These are phyloP conservation scores for Harmothoe impar DNA, from an alignment of 2,888 invertebrate genomes.

Conservation along the genomic window DNA sequence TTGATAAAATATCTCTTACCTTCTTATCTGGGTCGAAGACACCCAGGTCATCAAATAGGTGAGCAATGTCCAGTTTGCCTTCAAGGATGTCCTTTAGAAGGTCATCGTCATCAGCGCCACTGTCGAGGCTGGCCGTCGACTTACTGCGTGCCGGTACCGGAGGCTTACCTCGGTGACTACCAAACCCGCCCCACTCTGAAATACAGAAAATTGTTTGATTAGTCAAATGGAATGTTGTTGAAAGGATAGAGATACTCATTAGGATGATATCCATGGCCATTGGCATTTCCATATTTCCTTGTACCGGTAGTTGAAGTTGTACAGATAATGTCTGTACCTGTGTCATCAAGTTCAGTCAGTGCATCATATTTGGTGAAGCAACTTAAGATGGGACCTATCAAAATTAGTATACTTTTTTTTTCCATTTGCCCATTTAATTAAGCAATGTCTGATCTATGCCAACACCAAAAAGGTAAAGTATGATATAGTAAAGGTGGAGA, in stretches of 20 bases:
- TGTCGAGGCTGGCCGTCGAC: constrained; percentile 27
- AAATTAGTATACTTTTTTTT: too few relatives aligned
- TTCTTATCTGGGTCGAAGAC: constrained; percentile 63
- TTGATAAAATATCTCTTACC: constrained; percentile 9
- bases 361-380: too few relatives aligned
- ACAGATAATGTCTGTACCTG: not conserved
- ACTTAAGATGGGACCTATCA: too few relatives aligned
- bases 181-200: constrained; percentile 65
- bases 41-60: constrained; percentile 57
- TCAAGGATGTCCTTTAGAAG: constrained; percentile 49
- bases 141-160: constrained; percentile 52
- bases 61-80: constrained; percentile 36
- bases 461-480: too few relatives aligned
- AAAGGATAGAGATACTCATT: not conserved
- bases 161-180: constrained; percentile 60
- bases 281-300: not conserved
- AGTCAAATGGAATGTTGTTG: not conserved
- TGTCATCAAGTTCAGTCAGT: too few relatives aligned
- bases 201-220: not conserved
- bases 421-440: too few relatives aligned
- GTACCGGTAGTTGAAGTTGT: too few relatives aligned
- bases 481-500: too few relatives aligned
- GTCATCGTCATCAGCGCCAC: not conserved
- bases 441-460: too few relatives aligned
- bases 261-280: not conserved